Evolutionary conservation across 2,113 vertebrate species (phyloP).

Genomic region (Pollachius pollachius): DNA sequence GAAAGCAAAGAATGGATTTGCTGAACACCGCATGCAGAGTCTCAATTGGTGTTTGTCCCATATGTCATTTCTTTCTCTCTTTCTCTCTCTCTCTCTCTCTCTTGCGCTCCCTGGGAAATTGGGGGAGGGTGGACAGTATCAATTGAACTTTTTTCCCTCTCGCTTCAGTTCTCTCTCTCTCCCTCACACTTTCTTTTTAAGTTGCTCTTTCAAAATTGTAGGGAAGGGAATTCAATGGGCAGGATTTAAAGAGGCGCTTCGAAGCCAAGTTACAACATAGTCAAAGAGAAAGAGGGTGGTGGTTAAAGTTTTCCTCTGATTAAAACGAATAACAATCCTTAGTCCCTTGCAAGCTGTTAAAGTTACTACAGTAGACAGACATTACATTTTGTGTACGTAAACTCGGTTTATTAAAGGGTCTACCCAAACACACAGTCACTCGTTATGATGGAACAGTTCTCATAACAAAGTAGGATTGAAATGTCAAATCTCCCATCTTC

Average conservation of each 20-base stretch:
- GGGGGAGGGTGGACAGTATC: neutral
- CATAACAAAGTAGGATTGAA: no score
- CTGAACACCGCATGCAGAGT: no score
- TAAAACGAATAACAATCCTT: neutral
- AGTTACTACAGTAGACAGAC: neutral
- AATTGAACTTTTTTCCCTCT: neutral
- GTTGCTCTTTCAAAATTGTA: neutral
- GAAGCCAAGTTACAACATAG: neutral
- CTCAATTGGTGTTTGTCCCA: no score
- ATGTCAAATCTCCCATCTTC: no score
- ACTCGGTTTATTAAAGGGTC: neutral
- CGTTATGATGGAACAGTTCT: no score
- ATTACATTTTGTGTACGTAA: neutral
- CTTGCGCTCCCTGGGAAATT: neutral
- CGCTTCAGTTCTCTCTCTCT: neutral
- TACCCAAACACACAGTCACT: neutral
- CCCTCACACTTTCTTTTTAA: neutral
- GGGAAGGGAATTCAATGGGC: neutral
- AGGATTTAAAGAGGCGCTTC: neutral
- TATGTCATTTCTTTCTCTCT: slow-evolving; percentile 71
- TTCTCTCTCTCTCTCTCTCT: neutral
- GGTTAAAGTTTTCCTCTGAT: neutral
- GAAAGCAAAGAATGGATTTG: no score
- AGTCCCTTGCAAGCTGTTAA: neutral
- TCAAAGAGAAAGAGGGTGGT: neutral